Evolutionary conservation across 2,888 invertebrate genomes (phyloP).

Genomic region (Anagyrus pseudococci): DNA sequence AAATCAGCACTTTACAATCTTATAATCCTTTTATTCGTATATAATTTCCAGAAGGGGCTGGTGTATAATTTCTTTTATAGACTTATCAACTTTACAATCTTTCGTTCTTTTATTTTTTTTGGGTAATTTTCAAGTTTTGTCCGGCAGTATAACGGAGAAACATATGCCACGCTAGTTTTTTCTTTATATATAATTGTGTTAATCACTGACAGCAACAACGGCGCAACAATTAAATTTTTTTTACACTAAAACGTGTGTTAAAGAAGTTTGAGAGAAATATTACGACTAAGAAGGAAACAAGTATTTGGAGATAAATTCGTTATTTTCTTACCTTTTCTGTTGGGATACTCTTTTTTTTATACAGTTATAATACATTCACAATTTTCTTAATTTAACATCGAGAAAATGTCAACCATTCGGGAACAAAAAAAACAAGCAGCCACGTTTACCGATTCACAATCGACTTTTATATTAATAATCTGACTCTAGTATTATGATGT

Average conservation of each 20-base stretch:
- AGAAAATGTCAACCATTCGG: constrained; percentile 39
- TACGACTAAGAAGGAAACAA: constrained; percentile 33
- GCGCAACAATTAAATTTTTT: constrained; percentile 33
- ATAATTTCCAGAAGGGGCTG: constrained; percentile 10
- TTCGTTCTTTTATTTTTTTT: constrained; percentile 11
- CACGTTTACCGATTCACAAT: constrained; percentile 39
- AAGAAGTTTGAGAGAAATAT: constrained; percentile 29
- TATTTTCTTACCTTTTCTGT: constrained; percentile 12
- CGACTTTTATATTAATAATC: constrained; percentile 19
- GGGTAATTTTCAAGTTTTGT: not conserved
- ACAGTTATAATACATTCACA: constrained; percentile 52
- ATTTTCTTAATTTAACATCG: constrained; percentile 40
- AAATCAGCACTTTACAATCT: constrained; percentile 32
- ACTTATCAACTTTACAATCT: constrained; percentile 13
- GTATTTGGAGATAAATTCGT: constrained; percentile 23
- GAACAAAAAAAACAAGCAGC: constrained; percentile 41
- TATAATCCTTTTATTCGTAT: constrained; percentile 23
- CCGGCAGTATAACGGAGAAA: constrained; percentile 22
- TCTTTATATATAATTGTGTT: constrained; percentile 1
- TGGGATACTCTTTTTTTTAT: constrained; percentile 41
- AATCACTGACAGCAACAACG: constrained; percentile 26
- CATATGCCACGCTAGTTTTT: constrained; percentile 18
- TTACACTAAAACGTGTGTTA: constrained; percentile 39
- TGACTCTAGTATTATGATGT: constrained; percentile 9
- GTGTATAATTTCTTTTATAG: constrained; percentile 4